A percentile compares a stretch with the other conserved stretches of the same genome.
Evolutionary conservation across 2,113 vertebrate genomes (phyloP).

Genomic region (Hippocampus comes): DNA sequence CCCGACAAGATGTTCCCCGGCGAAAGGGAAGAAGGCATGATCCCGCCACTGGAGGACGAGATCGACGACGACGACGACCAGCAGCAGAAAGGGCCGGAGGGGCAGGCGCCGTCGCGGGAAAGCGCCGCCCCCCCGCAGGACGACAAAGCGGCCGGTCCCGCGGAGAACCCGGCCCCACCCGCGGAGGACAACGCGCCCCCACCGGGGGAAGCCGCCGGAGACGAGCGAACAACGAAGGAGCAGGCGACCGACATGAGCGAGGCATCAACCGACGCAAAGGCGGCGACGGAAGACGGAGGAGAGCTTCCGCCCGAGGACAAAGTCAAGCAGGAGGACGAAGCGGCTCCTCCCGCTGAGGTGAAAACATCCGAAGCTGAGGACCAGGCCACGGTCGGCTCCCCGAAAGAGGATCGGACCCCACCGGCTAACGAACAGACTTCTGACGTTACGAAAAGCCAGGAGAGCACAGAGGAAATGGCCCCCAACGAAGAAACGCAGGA

Average conservation of each 20-base stretch:
- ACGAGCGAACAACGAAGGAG: slow-evolving; percentile 1
- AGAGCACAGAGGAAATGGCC: slow-evolving; percentile 11
- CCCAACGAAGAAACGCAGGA: slow-evolving; percentile 23
- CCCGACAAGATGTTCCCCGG: slow-evolving; percentile 80
- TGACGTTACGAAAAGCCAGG: slow-evolving; percentile 12
- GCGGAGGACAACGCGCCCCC: slow-evolving; percentile 34
- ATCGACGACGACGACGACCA: slow-evolving; percentile 62
- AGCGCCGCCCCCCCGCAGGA: slow-evolving; percentile 5
- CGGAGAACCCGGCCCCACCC: slow-evolving; percentile 24
- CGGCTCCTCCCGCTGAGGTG: background rate
- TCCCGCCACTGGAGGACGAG: slow-evolving; percentile 66
- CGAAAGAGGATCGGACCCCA: slow-evolving; percentile 25
- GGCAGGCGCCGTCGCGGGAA: slow-evolving; percentile 13
- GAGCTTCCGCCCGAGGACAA: background rate
- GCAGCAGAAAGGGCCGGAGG: background rate
- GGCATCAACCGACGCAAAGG: background rate
- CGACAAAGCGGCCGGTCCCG: slow-evolving; percentile 14
- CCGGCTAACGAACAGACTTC: slow-evolving; percentile 13
- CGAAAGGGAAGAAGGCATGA: slow-evolving; percentile 68
- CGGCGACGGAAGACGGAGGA: accelerated
- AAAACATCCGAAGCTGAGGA: slow-evolving; percentile 10
- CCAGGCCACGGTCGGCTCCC: background rate
- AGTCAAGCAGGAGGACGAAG: slow-evolving; percentile 13
- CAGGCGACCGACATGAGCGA: background rate
- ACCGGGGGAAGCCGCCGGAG: slow-evolving; percentile 20